Percentiles rank a stretch among this genome's conserved stretches.
These are phyloP conservation scores for Spinibarbus caldwelli DNA, from an alignment of 2,797 vertebrate species.

Conservation along the genomic window DNA sequence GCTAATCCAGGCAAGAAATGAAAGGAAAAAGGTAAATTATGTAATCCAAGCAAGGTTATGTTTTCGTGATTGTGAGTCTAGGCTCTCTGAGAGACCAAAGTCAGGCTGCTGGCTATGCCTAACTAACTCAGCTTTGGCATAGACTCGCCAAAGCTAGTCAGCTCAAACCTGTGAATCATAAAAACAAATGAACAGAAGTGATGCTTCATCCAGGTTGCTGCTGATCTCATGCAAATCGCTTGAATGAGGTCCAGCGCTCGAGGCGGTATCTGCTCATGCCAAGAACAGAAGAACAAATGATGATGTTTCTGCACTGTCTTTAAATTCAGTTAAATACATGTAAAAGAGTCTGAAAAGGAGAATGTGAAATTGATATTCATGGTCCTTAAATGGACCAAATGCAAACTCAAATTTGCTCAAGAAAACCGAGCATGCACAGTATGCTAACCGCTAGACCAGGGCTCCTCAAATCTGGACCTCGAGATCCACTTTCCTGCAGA, in stretches of 20 bases:
- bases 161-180: conserved; percentile 54
- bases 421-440: background rate
- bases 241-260: conserved; percentile 28
- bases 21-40: background rate
- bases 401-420: background rate
- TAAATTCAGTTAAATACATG: background rate
- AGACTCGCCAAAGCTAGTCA: conserved; percentile 25
- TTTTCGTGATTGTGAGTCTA: background rate
- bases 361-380: background rate
- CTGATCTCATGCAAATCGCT: conserved; percentile 39
- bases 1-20: background rate
- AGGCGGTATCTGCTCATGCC: background rate
- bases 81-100: conserved; percentile 13
- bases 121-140: conserved; percentile 49
- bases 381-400: background rate
- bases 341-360: background rate
- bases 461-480: too few species aligned
- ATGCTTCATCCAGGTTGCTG: conserved; percentile 38
- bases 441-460: background rate
- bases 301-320: background rate
- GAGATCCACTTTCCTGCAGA: too few species aligned
- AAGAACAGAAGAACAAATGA: conserved; percentile 1
- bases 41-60: background rate
- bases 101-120: conserved; percentile 44
- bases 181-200: conserved; percentile 53